A percentile compares a stretch with the other conserved stretches of the same genome.
Conservation (phyloP, 2,888 invertebrate species). For the Drosophila hawaiiensis region DNA sequence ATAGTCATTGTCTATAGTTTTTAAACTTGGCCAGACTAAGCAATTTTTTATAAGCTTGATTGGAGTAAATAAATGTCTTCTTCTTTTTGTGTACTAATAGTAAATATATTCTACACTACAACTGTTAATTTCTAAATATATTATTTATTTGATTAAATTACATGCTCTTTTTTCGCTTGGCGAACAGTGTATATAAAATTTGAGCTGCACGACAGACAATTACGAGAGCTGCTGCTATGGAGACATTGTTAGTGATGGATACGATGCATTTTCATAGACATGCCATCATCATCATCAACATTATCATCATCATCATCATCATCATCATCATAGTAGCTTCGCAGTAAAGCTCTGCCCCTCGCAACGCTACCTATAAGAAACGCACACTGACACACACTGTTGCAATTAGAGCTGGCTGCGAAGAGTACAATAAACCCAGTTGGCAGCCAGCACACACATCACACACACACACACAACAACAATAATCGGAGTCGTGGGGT, state of each 20-base stretch:
- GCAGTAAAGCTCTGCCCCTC: constrained; percentile 18
- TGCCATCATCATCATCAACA: constrained; percentile 54
- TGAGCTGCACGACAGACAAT: constrained; percentile 70
- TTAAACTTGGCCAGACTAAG: too few relatives aligned
- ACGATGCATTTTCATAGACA: constrained; percentile 76
- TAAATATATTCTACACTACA: background rate
- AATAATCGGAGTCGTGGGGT: constrained; percentile 57
- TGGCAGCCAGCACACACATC: constrained; percentile 38
- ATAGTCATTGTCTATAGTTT: background rate
- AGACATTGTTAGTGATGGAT: constrained; percentile 70
- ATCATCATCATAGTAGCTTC: constrained; percentile 3
- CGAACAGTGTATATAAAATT: constrained; percentile 29
- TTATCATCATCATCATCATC: constrained; percentile 35
- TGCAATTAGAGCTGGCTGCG: constrained; percentile 66
- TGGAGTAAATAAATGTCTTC: background rate
- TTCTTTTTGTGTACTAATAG: background rate
- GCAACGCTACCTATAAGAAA: constrained; percentile 36
- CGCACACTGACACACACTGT: constrained; percentile 29
- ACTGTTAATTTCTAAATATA: background rate
- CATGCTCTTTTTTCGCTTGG: background rate
- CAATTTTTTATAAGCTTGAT: background rate
- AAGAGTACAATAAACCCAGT: constrained; percentile 78
- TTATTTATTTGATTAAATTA: background rate
- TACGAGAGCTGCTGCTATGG: constrained; percentile 65
- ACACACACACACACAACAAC: constrained; percentile 20